phyloP scores from a whole-genome alignment of 1,140 invertebrate genomes.

The Aphis gossypii region DNA sequence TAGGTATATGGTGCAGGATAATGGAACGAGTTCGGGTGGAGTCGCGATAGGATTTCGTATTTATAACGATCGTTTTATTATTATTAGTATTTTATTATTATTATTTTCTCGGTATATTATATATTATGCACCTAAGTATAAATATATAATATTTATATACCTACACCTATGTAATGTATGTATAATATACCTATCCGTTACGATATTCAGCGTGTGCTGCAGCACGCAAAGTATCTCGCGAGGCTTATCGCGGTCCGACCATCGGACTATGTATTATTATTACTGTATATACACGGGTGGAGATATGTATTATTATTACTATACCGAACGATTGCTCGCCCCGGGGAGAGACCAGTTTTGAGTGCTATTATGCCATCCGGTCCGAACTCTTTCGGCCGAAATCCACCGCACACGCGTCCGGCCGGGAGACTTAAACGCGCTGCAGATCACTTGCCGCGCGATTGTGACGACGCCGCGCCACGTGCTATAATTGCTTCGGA shows the following conservation, averaged over 20 bases:
- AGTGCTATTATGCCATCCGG: background rate
- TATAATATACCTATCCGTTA: background rate
- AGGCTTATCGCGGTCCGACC: slow-evolving; percentile 11
- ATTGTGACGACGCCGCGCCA: background rate
- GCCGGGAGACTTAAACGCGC: slow-evolving; percentile 1
- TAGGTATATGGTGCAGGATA: background rate
- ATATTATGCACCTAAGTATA: background rate
- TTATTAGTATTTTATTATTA: background rate
- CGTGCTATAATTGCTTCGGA: background rate
- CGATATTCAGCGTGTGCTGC: background rate
- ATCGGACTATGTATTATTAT: background rate
- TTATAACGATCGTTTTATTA: slow-evolving; percentile 25
- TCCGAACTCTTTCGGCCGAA: slow-evolving; percentile 18
- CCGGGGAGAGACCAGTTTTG: slow-evolving; percentile 34
- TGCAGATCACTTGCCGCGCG: background rate
- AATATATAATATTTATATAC: background rate
- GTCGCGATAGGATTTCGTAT: slow-evolving; percentile 18
- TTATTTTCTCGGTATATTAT: background rate
- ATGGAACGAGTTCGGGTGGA: slow-evolving; percentile 11
- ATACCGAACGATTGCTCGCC: background rate
- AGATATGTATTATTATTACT: background rate
- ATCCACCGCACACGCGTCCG: background rate
- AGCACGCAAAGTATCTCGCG: slow-evolving; percentile 16
- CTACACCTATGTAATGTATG: background rate
- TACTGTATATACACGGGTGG: background rate